Conservation (phyloP, 2,888 invertebrate genomes). For the Tipula lateralis region DNA sequence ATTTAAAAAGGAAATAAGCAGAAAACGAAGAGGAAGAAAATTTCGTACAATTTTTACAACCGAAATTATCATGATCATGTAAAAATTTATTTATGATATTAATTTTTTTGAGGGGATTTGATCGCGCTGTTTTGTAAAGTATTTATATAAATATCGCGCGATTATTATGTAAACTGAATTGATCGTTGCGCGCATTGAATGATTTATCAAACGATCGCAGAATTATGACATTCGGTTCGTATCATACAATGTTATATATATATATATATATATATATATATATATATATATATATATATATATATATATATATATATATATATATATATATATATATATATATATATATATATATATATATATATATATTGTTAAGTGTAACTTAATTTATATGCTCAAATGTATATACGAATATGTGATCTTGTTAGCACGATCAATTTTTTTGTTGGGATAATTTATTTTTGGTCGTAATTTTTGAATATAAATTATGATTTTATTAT, state of each 20-base stretch:
- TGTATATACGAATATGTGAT: neutral
- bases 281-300: neutral
- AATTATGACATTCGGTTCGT: neutral
- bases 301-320: neutral
- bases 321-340: neutral
- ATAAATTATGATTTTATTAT: neutral
- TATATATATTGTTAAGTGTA: neutral
- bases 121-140: neutral
- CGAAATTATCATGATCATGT: constrained; percentile 11
- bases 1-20: neutral
- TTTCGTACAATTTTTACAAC: neutral
- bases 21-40: neutral
- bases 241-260: neutral
- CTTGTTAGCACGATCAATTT: neutral
- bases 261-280: neutral
- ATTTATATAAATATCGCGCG: neutral
- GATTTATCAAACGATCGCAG: constrained; percentile 16
- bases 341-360: neutral
- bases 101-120: neutral
- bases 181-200: neutral
- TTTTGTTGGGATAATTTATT: neutral
- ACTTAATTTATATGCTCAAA: neutral
- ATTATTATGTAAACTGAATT: constrained; percentile 2
- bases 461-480: neutral
- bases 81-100: neutral